Evolutionary conservation across 2,113 vertebrate species (phyloP).

Genomic region (Gavialis gangeticus): DNA sequence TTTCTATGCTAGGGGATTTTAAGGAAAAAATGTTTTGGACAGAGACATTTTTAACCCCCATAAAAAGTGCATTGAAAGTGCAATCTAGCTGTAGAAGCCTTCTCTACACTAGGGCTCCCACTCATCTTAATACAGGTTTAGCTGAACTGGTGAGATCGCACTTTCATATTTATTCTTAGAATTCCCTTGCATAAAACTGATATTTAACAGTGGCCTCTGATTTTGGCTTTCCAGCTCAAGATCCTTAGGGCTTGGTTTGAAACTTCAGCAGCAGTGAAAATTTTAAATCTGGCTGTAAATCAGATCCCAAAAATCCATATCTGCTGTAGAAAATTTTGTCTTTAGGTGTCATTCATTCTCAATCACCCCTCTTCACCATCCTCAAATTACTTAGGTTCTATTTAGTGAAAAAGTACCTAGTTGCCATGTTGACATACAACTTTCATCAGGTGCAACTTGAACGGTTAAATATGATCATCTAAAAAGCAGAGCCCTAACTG

Average conservation of each 20-base stretch:
- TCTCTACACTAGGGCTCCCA: not conserved
- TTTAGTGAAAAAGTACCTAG: conserved; percentile 18
- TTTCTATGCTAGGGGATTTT: not conserved
- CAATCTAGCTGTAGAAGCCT: not conserved
- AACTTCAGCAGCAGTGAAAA: not conserved
- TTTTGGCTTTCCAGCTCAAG: not conserved
- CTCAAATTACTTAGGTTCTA: conserved; percentile 19
- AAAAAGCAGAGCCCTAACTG: conserved; percentile 10
- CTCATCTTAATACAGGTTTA: not conserved
- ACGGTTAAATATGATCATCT: conserved; percentile 38
- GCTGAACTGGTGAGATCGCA: not conserved
- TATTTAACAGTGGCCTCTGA: not conserved
- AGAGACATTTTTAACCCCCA: not conserved
- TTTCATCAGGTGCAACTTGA: conserved; percentile 42
- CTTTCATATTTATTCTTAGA: not conserved
- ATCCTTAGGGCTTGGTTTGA: not conserved
- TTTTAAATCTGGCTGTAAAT: not conserved
- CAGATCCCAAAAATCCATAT: not conserved
- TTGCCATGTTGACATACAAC: conserved; percentile 22
- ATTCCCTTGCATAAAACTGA: not conserved
- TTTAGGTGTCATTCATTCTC: not conserved
- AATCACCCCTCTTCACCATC: not conserved
- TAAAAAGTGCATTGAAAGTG: not conserved
- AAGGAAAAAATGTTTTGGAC: not conserved
- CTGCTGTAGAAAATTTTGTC: not conserved